phyloP scores from a whole-genome alignment of 2,797 vertebrate genomes.

The Oceanodroma leucorhoa region DNA sequence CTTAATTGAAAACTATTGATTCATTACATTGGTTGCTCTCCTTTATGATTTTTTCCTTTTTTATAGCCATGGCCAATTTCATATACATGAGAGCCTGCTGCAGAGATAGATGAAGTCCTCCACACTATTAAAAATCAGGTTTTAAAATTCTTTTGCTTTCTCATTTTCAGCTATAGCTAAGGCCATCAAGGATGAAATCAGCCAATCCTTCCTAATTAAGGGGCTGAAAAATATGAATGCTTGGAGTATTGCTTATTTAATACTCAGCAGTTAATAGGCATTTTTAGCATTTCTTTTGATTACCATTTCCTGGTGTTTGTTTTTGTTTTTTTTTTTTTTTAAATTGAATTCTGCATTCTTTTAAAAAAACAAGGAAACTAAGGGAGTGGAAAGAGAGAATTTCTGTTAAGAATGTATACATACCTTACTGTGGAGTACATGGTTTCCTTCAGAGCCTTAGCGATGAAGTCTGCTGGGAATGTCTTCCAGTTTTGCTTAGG shows the following conservation, averaged over 20 bases:
- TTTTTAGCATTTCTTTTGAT: not conserved
- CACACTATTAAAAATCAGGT: not conserved
- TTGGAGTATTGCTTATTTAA: not conserved
- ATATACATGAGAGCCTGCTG: not conserved
- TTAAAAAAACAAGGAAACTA: not conserved
- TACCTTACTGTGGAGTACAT: not conserved
- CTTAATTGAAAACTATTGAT: not conserved
- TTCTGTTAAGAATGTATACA: not conserved
- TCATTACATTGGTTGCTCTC: not conserved
- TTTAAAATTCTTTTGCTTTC: not conserved
- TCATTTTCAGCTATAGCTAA: not conserved
- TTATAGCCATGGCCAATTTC: not conserved
- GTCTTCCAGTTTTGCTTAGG: not conserved
- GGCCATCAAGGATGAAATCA: not conserved
- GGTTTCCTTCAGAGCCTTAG: not conserved
- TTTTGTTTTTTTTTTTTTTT: not conserved
- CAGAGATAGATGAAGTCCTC: not conserved
- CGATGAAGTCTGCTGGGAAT: not conserved
- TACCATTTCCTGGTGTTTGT: too few species aligned
- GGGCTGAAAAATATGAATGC: not conserved
- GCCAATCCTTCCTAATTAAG: not conserved
- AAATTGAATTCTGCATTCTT: not conserved
- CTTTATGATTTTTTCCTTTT: not conserved
- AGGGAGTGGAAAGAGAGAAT: not conserved
- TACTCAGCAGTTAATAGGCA: not conserved